A percentile compares a stretch with the other conserved stretches of the same genome.
Evolutionary conservation across 2,888 invertebrate species (phyloP).

Genomic region (Caenorhabditis sp.): DNA sequence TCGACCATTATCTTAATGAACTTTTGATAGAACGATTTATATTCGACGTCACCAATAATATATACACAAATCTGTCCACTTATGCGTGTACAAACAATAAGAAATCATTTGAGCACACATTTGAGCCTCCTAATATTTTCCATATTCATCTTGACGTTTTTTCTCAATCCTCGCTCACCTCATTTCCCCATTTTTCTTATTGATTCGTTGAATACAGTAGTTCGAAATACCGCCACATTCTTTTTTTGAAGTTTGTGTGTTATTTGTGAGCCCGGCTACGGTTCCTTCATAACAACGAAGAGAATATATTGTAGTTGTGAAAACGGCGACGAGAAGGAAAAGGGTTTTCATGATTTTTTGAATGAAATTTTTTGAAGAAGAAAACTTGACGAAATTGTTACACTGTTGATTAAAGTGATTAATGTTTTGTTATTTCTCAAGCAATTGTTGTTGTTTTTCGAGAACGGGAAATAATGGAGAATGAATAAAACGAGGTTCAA

Average conservation of each 20-base stretch:
- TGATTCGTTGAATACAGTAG: conserved; percentile 51
- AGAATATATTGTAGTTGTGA: conserved; percentile 4
- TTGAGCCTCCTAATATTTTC: neutral
- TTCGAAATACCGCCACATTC: conserved; percentile 52
- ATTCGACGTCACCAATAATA: neutral
- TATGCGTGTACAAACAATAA: neutral
- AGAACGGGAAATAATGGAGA: neutral
- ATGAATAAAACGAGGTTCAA: neutral
- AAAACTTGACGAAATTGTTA: conserved; percentile 9
- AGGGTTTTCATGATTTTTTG: conserved; percentile 19
- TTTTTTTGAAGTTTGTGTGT: conserved; percentile 38
- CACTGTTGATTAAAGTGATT: neutral
- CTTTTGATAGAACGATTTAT: neutral
- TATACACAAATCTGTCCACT: conserved; percentile 6
- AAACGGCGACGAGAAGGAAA: conserved; percentile 10
- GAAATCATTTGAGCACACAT: conserved; percentile 32
- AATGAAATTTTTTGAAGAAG: conserved; percentile 12
- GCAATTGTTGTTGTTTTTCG: neutral
- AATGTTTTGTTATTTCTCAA: neutral
- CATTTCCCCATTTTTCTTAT: conserved; percentile 44
- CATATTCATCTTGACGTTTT: neutral
- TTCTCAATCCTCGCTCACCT: conserved; percentile 12
- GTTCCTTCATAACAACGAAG: conserved; percentile 50
- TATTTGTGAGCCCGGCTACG: conserved; percentile 38
- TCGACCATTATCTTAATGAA: too few species aligned